Conservation (phyloP, 2,797 vertebrate species). For the Sebastes trivittatus region DNA sequence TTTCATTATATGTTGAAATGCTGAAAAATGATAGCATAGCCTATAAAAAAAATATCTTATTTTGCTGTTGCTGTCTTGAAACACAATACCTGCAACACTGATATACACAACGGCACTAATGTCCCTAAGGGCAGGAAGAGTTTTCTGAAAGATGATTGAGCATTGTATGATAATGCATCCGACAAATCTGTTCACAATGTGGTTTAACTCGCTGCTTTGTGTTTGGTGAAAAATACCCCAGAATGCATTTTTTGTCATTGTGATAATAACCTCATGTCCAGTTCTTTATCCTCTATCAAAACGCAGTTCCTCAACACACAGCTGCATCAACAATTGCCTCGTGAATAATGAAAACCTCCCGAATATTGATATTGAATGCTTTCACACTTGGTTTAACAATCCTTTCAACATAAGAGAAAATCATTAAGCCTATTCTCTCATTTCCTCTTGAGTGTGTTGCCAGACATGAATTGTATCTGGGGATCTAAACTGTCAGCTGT, state of each 20-base stretch:
- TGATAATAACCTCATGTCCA: constrained; percentile 24
- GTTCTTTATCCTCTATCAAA: constrained; percentile 33
- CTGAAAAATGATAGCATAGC: constrained; percentile 29
- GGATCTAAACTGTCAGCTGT: constrained; percentile 49
- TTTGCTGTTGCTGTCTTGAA: constrained; percentile 20
- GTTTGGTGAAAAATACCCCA: background rate
- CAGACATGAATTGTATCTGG: constrained; percentile 42
- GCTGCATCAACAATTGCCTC: constrained; percentile 34
- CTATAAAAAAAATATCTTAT: background rate
- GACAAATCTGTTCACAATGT: constrained; percentile 25
- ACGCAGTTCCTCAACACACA: constrained; percentile 25
- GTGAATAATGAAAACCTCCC: constrained; percentile 54
- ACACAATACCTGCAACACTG: constrained; percentile 33
- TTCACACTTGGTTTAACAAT: constrained; percentile 61
- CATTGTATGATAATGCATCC: constrained; percentile 28
- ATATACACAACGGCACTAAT: constrained; percentile 3
- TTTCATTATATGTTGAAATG: constrained; percentile 32
- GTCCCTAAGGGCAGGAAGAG: constrained; percentile 4
- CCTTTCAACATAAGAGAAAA: constrained; percentile 49
- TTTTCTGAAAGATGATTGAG: constrained; percentile 42
- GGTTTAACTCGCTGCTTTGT: constrained; percentile 8
- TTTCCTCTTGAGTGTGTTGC: constrained; percentile 46
- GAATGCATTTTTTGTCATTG: constrained; percentile 6
- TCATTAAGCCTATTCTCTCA: constrained; percentile 50
- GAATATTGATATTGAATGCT: constrained; percentile 54